A percentile compares a stretch with the other conserved stretches of the same genome.
Conservation (phyloP, 2,113 vertebrate genomes). For the Elaphurus davidianus region DNA sequence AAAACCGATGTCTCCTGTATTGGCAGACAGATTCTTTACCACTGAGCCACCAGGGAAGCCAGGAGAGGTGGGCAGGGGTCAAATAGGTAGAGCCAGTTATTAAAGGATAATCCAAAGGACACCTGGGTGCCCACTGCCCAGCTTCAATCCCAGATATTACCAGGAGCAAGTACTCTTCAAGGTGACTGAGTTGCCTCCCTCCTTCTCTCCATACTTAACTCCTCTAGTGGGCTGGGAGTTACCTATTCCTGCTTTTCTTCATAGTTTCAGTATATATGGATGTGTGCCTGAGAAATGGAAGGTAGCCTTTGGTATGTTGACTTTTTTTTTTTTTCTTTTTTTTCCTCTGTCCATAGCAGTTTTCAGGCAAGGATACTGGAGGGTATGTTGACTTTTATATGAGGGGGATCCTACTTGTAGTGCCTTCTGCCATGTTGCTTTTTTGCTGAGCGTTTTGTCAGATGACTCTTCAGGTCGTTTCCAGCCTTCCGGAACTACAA, state of each 20-base stretch:
- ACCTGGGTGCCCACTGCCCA: neutral
- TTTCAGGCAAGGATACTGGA: too few relatives aligned
- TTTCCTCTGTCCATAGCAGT: too few relatives aligned
- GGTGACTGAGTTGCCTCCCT: too few relatives aligned
- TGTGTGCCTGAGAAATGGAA: neutral
- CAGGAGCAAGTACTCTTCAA: neutral
- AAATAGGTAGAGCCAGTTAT: neutral
- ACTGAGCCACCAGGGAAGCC: neutral
- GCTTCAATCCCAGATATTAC: neutral
- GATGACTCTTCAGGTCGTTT: neutral
- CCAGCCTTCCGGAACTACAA: neutral
- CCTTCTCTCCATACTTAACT: neutral
- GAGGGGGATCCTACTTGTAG: neutral
- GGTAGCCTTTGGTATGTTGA: neutral
- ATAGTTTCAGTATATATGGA: neutral
- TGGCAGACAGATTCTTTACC: neutral
- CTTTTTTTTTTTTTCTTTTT: neutral
- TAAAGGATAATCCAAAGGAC: neutral
- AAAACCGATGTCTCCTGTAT: neutral
- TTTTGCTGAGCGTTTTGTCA: neutral
- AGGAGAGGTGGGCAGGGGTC: neutral
- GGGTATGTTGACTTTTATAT: neutral
- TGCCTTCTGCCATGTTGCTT: neutral
- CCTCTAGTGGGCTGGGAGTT: neutral
- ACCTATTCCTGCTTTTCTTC: neutral